These are phyloP conservation scores for Terebella lapidaria DNA, from an alignment of 2,888 invertebrate genomes.

Conservation along the genomic window DNA sequence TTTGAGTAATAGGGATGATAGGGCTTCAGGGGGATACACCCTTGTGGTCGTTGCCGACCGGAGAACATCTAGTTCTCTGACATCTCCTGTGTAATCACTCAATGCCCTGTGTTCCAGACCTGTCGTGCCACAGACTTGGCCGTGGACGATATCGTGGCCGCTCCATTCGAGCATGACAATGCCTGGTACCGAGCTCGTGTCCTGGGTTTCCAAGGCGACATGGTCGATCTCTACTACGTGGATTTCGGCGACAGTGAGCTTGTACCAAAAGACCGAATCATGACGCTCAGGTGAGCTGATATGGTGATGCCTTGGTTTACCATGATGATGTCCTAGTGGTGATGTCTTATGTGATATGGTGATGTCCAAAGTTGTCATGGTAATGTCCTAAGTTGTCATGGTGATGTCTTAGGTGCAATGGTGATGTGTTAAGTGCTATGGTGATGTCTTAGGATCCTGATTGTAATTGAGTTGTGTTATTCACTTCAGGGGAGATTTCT, in stretches of 20 bases:
- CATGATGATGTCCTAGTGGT: background rate
- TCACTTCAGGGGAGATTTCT: conserved; percentile 71
- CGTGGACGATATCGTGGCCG: conserved; percentile 41
- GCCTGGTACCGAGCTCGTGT: conserved; percentile 89
- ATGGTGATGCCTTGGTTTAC: background rate
- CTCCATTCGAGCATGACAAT: conserved; percentile 52
- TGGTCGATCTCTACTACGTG: conserved; percentile 79
- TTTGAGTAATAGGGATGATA: too few species aligned
- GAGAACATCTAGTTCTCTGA: too few species aligned
- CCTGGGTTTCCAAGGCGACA: conserved; percentile 64
- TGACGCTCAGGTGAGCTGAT: conserved; percentile 74
- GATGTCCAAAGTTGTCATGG: too few species aligned
- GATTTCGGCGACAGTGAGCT: conserved; percentile 92
- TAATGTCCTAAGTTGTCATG: too few species aligned
- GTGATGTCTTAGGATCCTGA: background rate
- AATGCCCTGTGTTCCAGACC: too few species aligned
- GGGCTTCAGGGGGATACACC: too few species aligned
- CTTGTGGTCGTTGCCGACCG: too few species aligned
- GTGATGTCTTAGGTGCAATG: too few species aligned
- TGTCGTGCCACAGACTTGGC: background rate
- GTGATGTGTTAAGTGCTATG: too few species aligned
- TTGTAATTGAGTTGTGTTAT: background rate
- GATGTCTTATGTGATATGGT: background rate
- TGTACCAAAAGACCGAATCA: conserved; percentile 70
- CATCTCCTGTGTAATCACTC: too few species aligned